phyloP scores from a whole-genome alignment of 2,113 vertebrate species.

The Gracilinanus agilis region DNA sequence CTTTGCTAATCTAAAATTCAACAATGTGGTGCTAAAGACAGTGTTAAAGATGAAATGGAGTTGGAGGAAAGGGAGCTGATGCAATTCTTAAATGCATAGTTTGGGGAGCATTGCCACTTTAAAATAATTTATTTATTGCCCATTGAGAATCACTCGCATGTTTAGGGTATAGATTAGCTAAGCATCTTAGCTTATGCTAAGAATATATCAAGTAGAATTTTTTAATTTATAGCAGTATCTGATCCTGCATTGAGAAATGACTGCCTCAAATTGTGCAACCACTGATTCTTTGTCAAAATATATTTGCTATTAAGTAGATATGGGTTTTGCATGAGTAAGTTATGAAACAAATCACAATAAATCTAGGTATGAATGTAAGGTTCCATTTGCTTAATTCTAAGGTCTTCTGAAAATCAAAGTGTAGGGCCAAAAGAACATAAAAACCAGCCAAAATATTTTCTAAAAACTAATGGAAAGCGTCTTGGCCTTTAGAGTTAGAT shows the following conservation, averaged over 20 bases:
- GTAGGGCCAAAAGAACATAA: neutral
- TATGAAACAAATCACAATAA: neutral
- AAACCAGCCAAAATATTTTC: conserved; percentile 39
- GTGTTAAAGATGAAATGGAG: neutral
- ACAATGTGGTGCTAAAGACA: neutral
- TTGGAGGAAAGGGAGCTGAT: neutral
- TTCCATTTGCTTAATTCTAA: conserved; percentile 40
- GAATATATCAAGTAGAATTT: neutral
- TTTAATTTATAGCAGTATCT: neutral
- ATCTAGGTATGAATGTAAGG: conserved; percentile 3
- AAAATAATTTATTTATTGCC: neutral
- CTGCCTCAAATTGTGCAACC: neutral
- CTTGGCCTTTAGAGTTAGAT: neutral
- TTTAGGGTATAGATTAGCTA: neutral
- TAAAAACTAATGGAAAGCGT: neutral
- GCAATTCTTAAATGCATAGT: neutral
- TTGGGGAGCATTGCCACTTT: neutral
- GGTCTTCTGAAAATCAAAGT: neutral
- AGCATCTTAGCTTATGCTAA: neutral
- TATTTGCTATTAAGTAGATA: neutral
- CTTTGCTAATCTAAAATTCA: neutral
- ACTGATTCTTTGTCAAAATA: conserved; percentile 30
- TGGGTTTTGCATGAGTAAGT: conserved; percentile 29
- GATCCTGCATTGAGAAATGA: neutral
- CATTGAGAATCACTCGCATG: neutral